Evolutionary conservation across 1,140 invertebrate genomes (phyloP).

Genomic region (Procambarus clarkii): DNA sequence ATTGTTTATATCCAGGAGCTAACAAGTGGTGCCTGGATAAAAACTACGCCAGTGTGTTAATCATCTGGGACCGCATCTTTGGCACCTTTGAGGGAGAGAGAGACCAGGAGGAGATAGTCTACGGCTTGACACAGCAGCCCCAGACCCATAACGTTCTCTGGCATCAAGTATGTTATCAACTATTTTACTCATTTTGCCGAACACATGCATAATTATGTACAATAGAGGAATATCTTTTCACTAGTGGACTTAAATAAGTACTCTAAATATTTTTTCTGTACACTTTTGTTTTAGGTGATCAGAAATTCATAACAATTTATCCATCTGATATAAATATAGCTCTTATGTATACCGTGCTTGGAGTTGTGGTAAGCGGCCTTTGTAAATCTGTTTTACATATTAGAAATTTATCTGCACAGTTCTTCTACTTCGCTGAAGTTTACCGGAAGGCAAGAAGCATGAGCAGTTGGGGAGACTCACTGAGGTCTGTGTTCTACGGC

Average conservation of each 20-base stretch:
- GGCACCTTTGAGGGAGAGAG: slow-evolving; percentile 79
- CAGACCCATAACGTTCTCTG: slow-evolving; percentile 44
- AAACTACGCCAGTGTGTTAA: slow-evolving; percentile 81
- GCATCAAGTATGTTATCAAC: background rate
- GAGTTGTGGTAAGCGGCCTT: too few species aligned
- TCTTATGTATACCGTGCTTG: too few species aligned
- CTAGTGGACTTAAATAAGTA: too few species aligned
- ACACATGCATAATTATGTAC: too few species aligned
- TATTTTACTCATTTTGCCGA: too few species aligned
- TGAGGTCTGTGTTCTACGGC: too few species aligned
- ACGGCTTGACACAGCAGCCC: slow-evolving; percentile 77
- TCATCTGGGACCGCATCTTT: slow-evolving; percentile 80
- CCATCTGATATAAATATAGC: too few species aligned
- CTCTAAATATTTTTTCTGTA: too few species aligned
- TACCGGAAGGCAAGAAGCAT: background rate
- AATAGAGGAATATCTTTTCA: too few species aligned
- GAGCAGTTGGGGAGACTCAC: slow-evolving; percentile 22
- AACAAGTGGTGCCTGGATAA: slow-evolving; percentile 79
- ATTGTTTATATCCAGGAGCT: slow-evolving; percentile 2
- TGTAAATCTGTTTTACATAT: too few species aligned
- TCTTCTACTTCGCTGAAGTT: background rate
- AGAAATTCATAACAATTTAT: too few species aligned
- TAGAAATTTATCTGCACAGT: background rate
- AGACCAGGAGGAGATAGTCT: slow-evolving; percentile 77
- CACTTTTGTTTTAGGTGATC: too few species aligned